Base-by-base conservation (phyloP, 1,140 invertebrate species). In the Nephila pilipes region DNA sequence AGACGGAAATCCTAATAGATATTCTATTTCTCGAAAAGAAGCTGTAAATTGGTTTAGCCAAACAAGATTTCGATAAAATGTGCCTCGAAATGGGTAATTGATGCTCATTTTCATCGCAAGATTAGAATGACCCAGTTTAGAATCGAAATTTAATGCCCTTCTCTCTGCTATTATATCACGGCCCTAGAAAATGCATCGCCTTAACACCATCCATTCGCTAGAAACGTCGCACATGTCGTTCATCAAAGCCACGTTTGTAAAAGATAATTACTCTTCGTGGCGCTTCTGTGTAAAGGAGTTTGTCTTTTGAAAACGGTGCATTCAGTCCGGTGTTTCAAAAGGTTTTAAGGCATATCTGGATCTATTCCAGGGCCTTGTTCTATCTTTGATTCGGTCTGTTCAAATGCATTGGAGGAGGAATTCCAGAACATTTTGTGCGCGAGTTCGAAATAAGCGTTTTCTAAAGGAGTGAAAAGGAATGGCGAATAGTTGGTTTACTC, bases 81-180 rank as follows among this genome's bases (percentile, higher is more conserved):
- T 32, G 65, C 25, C 8, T 32, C 25, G 65, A 29, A 75, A 32
- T 32, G 65, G 65, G 65, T 75, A 75, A 75, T 75, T 75, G 65
- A 75, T 75, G 25, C 65, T 0, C 25, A 12, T 36, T 75, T 75
- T 75, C 65, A 75, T 3, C 29, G 29, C 2, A 75, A 36, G 65
- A 75, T 75, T 75, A 75, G 29, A 75, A 75, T 32, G 29, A 75
- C 65, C 65, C 65, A 75, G 65, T 75, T 75, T 75, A 29, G 65
- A 36, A 75, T 32, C 65, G 65, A 75, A 75, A 75, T 75, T 75
- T 75, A 75, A 75, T 75, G 65, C 25, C 29, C 12, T 16, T 75
- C 14, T 32, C 65, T 18, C 12, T 25, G 25, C 65, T 75, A 75
- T 75, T 75, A 75, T 75, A 75, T 75, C 65, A 32, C 12, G 3